Evolutionary conservation across 2,797 vertebrate genomes (phyloP).

Genomic region (Smutsia temminckii): DNA sequence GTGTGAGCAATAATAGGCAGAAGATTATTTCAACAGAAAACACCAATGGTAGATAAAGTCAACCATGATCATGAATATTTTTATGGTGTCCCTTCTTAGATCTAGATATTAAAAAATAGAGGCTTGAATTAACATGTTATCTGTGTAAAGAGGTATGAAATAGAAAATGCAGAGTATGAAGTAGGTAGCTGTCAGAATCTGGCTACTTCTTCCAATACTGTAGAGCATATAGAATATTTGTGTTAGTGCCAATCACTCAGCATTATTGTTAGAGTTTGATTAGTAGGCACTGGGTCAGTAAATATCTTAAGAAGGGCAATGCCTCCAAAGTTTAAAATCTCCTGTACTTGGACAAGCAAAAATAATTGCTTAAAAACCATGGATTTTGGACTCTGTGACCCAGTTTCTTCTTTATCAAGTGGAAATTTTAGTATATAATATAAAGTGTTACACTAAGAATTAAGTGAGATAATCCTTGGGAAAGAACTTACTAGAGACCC

Average conservation of each 20-base stretch:
- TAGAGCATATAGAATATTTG: conserved; percentile 54
- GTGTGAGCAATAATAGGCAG: background rate
- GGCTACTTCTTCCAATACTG: conserved; percentile 58
- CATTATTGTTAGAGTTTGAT: conserved; percentile 69
- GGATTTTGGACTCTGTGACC: background rate
- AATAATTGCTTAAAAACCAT: background rate
- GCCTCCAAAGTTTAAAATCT: conserved; percentile 11
- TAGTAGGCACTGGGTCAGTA: conserved; percentile 76
- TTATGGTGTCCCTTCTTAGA: background rate
- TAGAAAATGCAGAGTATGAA: conserved; percentile 52
- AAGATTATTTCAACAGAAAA: conserved; percentile 22
- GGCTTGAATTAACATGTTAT: background rate
- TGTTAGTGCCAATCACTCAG: conserved; percentile 78
- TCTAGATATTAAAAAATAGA: background rate
- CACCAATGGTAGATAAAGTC: background rate
- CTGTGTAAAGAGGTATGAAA: conserved; percentile 69
- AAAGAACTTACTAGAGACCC: background rate
- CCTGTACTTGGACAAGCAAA: background rate
- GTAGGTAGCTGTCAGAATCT: conserved; percentile 59
- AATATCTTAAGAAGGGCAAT: conserved; percentile 54
- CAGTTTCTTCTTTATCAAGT: background rate
- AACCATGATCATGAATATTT: background rate
- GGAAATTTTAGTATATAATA: background rate
- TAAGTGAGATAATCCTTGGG: background rate
- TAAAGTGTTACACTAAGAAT: background rate